These are phyloP conservation scores for Nemotelus pantherinus DNA, from an alignment of 2,888 invertebrate species.

Conservation along the genomic window DNA sequence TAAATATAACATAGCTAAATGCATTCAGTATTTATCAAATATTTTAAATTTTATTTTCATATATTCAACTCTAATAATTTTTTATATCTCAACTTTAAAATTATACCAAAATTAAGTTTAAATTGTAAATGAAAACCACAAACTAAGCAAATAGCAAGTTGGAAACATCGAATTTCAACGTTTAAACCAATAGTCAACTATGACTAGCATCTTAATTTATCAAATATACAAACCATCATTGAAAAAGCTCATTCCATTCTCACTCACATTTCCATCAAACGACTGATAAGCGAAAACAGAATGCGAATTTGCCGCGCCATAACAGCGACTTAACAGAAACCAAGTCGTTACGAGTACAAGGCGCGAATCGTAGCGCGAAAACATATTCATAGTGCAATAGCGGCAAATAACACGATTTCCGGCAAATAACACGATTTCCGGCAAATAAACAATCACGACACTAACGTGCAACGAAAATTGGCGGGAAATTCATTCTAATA, in stretches of 20 bases:
- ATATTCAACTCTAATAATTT: no score
- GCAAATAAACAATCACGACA: slow-evolving; percentile 4
- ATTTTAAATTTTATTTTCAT: no score
- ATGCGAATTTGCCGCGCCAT: background rate
- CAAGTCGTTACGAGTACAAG: slow-evolving; percentile 26
- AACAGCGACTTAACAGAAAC: slow-evolving; percentile 31
- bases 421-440: background rate
- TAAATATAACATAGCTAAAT: no score
- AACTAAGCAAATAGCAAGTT: no score
- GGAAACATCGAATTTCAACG: no score
- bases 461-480: slow-evolving; percentile 30
- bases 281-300: background rate
- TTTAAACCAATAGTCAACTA: background rate
- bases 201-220: background rate
- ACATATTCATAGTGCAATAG: slow-evolving; percentile 7
- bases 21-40: no score
- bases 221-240: slow-evolving; percentile 26
- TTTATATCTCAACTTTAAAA: no score
- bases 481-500: slow-evolving; percentile 27
- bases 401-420: background rate
- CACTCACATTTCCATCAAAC: background rate
- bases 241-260: background rate
- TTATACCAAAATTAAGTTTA: no score
- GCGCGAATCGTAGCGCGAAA: slow-evolving; percentile 30
- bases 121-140: no score